Evolutionary conservation across 2,888 invertebrate genomes (phyloP).

Genomic region (Germaria angustata): DNA sequence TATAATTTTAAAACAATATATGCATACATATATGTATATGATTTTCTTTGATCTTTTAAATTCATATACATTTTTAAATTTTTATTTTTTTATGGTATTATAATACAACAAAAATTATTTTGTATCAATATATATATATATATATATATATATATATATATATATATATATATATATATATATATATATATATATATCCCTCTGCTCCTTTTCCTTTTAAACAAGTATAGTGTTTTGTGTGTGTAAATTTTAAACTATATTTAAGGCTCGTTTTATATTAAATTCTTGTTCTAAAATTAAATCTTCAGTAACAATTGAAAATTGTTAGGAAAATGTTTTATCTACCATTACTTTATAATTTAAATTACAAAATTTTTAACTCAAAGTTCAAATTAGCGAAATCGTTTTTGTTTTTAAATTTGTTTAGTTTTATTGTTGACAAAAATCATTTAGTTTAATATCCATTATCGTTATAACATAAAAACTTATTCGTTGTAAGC

Average conservation of each 20-base stretch:
- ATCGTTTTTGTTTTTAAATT: constrained; percentile 28
- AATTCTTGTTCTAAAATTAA: background rate
- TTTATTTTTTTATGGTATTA: constrained; percentile 31
- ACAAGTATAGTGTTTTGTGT: constrained; percentile 39
- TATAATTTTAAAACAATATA: constrained; percentile 22
- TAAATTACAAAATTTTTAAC: constrained; percentile 9
- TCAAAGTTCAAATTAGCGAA: constrained; percentile 53
- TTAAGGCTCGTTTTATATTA: constrained; percentile 45
- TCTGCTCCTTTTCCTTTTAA: background rate
- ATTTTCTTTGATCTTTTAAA: constrained; percentile 50
- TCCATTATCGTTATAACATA: constrained; percentile 8
- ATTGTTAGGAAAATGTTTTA: constrained; percentile 27
- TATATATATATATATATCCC: constrained; percentile 7
- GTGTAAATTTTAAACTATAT: background rate
- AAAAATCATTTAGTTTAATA: constrained; percentile 15
- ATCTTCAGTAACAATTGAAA: constrained; percentile 7
- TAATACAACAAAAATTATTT: constrained; percentile 13
- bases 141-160: too few species aligned
- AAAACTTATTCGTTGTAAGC: background rate
- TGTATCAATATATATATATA: too few species aligned
- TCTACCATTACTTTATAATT: constrained; percentile 17
- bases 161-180: too few species aligned
- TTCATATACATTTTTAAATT: constrained; percentile 28
- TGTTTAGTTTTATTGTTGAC: constrained; percentile 12
- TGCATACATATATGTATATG: background rate